Conservation (phyloP, 1,140 invertebrate genomes). For the Lethrus apterus region DNA sequence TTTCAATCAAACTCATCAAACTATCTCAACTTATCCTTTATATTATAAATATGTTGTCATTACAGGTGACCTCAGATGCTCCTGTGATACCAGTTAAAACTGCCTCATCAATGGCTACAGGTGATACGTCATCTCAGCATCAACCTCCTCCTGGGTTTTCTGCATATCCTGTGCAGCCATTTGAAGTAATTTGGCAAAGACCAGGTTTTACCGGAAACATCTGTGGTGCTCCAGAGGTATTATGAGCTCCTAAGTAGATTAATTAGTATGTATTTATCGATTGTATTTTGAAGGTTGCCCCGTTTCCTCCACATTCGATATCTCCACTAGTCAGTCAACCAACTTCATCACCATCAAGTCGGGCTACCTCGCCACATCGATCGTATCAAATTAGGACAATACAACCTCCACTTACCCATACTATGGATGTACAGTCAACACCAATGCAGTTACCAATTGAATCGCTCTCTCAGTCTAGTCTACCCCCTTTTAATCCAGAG, state of each 20-base stretch:
- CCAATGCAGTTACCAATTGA: conserved; percentile 17
- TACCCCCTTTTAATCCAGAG: conserved; percentile 16
- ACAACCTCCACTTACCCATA: conserved; percentile 22
- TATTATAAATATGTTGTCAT: not conserved
- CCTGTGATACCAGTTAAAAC: conserved; percentile 26
- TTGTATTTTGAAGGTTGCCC: conserved; percentile 28
- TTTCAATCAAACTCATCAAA: not conserved
- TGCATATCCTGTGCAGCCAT: conserved; percentile 39
- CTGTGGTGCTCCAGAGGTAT: conserved; percentile 43
- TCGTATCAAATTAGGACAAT: conserved; percentile 39
- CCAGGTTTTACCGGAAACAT: conserved; percentile 41
- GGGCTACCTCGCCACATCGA: conserved; percentile 50
- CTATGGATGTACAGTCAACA: conserved; percentile 2
- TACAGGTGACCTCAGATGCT: conserved; percentile 13
- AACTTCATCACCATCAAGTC: conserved; percentile 50
- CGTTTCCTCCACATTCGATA: conserved; percentile 42
- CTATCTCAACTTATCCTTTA: not conserved
- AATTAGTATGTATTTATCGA: not conserved
- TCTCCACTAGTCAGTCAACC: conserved; percentile 54
- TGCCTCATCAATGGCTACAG: conserved; percentile 21
- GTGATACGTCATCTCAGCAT: conserved; percentile 41
- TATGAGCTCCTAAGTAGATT: conserved; percentile 18
- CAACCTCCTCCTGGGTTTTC: conserved; percentile 41
- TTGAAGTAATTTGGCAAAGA: conserved; percentile 43
- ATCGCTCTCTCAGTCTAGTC: conserved; percentile 21